phyloP scores from a whole-genome alignment of 2,797 vertebrate genomes.

The Dryobates pubescens region DNA sequence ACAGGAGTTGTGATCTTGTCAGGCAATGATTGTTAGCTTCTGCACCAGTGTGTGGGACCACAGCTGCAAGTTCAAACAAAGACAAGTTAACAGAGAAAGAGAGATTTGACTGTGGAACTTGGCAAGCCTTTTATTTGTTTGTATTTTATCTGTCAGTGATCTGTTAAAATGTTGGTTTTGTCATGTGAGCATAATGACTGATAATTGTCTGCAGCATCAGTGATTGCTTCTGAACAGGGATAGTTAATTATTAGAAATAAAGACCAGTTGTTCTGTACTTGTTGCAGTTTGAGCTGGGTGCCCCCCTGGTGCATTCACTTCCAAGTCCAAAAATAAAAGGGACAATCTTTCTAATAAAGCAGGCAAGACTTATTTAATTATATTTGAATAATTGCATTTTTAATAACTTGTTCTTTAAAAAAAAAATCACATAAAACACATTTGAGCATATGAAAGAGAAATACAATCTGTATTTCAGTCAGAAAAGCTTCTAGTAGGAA shows the following conservation, averaged over 20 bases:
- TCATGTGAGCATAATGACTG: not conserved
- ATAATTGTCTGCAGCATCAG: not conserved
- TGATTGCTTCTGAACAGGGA: slow-evolving; percentile 14
- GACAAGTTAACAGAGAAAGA: not conserved
- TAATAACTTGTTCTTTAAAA: not conserved
- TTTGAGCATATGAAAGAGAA: not conserved
- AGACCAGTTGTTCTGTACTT: not conserved
- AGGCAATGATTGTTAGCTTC: not conserved
- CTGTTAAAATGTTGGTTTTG: slow-evolving; percentile 37
- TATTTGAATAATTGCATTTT: not conserved
- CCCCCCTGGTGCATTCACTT: too few species aligned
- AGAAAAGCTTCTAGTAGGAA: not conserved
- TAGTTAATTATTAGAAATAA: slow-evolving; percentile 4
- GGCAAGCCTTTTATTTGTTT: slow-evolving; percentile 42
- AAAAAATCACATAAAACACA: not conserved
- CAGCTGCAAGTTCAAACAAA: slow-evolving; percentile 28
- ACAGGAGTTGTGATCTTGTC: not conserved
- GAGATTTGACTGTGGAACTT: slow-evolving; percentile 6
- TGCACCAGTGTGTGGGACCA: not conserved
- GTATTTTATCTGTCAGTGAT: slow-evolving; percentile 7
- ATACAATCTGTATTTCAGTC: not conserved
- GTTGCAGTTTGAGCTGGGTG: too few species aligned
- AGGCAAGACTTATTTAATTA: not conserved
- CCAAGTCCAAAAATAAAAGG: not conserved
- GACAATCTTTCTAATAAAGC: not conserved